Evolutionary conservation across 2,797 vertebrate species (phyloP).

Genomic region (Phaenicophaeus curvirostris): DNA sequence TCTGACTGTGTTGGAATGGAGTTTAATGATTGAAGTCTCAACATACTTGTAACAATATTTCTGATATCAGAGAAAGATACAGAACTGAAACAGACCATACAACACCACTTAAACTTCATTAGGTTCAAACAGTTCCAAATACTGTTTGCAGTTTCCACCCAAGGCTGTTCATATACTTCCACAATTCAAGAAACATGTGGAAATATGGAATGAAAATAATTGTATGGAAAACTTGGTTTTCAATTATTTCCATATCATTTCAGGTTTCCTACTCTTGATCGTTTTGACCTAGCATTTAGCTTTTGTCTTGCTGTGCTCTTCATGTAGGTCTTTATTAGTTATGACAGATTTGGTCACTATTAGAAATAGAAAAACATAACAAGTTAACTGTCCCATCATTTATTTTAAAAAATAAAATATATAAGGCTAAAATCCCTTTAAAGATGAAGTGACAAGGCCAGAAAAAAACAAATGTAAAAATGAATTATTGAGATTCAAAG

Average conservation of each 20-base stretch:
- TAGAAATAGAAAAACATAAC: not conserved
- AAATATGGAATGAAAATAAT: conserved; percentile 17
- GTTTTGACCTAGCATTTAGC: not conserved
- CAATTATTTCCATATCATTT: conserved; percentile 7
- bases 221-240: conserved; percentile 9
- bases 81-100: not conserved
- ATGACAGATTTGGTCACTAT: conserved; percentile 5
- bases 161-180: conserved; percentile 18
- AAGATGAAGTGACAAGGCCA: conserved; percentile 2
- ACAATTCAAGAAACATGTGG: not conserved
- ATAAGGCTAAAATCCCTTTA: not conserved
- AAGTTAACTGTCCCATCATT: not conserved
- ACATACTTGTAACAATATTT: not conserved
- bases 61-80: conserved; percentile 30
- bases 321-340: conserved; percentile 18
- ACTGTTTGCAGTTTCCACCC: conserved; percentile 6
- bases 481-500: not conserved
- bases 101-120: not conserved
- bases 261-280: not conserved
- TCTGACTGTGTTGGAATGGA: not conserved
- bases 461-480: conserved; percentile 7
- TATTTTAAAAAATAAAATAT: not conserved
- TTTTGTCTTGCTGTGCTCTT: conserved; percentile 22
- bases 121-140: conserved; percentile 1
- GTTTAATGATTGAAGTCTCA: not conserved